phyloP scores from a whole-genome alignment of 2,797 vertebrate genomes.

The Mus spretus region DNA sequence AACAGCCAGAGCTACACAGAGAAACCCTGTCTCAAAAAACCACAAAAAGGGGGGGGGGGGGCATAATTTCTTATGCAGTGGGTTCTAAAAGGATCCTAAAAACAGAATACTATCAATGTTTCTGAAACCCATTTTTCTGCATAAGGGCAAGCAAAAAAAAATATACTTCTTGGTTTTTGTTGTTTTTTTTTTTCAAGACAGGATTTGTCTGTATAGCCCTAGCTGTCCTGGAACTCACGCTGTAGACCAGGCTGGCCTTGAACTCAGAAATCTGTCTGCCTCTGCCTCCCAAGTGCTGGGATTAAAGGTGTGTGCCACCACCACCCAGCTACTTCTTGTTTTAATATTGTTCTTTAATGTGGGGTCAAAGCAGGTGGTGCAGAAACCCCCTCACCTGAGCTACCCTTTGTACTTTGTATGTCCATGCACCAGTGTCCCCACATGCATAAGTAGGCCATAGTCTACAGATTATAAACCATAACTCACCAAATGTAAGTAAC shows the following conservation, averaged over 20 bases:
- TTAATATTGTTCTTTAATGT: constrained; percentile 40
- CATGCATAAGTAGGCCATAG: constrained; percentile 23
- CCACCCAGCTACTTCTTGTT: background rate
- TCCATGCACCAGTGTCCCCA: background rate
- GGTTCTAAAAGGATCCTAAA: background rate
- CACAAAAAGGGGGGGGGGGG: too few species aligned
- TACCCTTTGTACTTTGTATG: background rate
- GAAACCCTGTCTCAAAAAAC: too few species aligned
- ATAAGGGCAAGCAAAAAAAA: too few species aligned
- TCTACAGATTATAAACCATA: background rate
- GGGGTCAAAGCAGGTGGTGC: background rate
- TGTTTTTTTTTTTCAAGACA: too few species aligned
- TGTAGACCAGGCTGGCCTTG: too few species aligned
- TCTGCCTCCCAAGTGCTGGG: too few species aligned
- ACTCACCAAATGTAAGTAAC: constrained; percentile 26
- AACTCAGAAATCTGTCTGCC: too few species aligned
- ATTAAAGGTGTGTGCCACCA: too few species aligned
- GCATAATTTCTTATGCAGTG: background rate
- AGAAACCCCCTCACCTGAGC: constrained; percentile 7
- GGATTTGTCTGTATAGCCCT: too few species aligned
- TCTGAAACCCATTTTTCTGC: background rate
- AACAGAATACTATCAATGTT: background rate
- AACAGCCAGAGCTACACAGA: too few species aligned
- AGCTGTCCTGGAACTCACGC: too few species aligned
- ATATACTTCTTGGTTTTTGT: too few species aligned